phyloP scores from a whole-genome alignment of 2,888 invertebrate species.

The Pandemis corylana region DNA sequence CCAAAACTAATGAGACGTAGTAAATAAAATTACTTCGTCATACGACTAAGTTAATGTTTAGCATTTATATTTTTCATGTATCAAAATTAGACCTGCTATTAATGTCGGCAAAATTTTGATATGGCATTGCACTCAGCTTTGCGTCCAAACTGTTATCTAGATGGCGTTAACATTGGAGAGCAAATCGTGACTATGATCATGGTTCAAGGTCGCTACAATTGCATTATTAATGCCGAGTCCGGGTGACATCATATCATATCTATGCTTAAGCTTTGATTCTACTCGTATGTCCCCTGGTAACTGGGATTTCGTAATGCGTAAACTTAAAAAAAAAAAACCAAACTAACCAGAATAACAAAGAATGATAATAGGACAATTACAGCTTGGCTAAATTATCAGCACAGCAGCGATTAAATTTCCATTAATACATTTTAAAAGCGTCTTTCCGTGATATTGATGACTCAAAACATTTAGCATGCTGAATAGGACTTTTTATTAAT shows the following conservation, averaged over 20 bases:
- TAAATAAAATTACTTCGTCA: no score
- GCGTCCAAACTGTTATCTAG: conserved; percentile 26
- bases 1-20: no score
- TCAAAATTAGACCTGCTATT: no score
- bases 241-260: conserved; percentile 58
- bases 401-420: background rate
- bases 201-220: conserved; percentile 57
- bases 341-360: background rate
- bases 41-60: no score
- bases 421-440: background rate
- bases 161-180: conserved; percentile 25
- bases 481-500: background rate
- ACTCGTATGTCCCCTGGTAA: background rate
- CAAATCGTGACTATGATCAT: conserved; percentile 56
- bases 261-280: conserved; percentile 6
- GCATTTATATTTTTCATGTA: no score
- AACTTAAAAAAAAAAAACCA: background rate
- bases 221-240: conserved; percentile 61
- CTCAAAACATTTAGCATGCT: background rate
- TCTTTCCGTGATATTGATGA: background rate
- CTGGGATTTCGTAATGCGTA: background rate
- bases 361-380: background rate
- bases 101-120: background rate
- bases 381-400: background rate
- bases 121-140: conserved; percentile 13